These are phyloP conservation scores for Phycodurus eques DNA, from an alignment of 2,113 vertebrate species.

Conservation along the genomic window DNA sequence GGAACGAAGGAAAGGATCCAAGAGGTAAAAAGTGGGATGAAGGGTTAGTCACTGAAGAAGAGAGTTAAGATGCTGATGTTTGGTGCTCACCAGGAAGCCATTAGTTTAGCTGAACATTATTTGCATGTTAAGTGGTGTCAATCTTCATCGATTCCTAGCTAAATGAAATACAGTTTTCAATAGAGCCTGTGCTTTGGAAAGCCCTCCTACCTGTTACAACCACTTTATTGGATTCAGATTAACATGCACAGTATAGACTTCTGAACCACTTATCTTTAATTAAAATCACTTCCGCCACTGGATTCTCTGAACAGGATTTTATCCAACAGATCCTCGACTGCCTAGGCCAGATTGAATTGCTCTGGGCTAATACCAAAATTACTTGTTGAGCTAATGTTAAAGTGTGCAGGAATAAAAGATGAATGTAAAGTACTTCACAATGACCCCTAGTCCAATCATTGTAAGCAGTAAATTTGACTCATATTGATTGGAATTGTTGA, in stretches of 20 bases:
- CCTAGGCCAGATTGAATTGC: not conserved
- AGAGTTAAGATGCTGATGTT: conserved; percentile 37
- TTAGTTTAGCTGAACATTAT: conserved; percentile 73
- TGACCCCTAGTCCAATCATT: not conserved
- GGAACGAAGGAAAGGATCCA: not conserved
- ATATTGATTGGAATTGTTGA: not conserved
- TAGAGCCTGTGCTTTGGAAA: conserved; percentile 83
- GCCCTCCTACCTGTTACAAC: conserved; percentile 83
- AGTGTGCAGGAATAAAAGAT: not conserved
- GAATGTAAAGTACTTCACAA: not conserved
- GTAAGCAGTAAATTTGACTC: not conserved
- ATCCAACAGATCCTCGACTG: conserved; percentile 1
- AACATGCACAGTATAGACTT: conserved; percentile 84
- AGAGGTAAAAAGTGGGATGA: not conserved
- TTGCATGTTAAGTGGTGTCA: conserved; percentile 95
- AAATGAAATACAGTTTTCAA: conserved; percentile 95
- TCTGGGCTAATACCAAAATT: not conserved
- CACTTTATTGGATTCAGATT: conserved; percentile 95
- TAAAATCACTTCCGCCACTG: conserved; percentile 87
- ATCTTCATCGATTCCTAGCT: conserved; percentile 90
- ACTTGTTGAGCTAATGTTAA: not conserved
- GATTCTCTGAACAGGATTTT: conserved; percentile 37
- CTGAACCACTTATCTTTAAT: conserved; percentile 98
- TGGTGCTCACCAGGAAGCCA: conserved; percentile 60
- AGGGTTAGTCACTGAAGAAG: conserved; percentile 15